Evolutionary conservation across 2,113 vertebrate species (phyloP), one percentile per base, ranked within the genome.

Genomic region (Neogale vison): DNA sequence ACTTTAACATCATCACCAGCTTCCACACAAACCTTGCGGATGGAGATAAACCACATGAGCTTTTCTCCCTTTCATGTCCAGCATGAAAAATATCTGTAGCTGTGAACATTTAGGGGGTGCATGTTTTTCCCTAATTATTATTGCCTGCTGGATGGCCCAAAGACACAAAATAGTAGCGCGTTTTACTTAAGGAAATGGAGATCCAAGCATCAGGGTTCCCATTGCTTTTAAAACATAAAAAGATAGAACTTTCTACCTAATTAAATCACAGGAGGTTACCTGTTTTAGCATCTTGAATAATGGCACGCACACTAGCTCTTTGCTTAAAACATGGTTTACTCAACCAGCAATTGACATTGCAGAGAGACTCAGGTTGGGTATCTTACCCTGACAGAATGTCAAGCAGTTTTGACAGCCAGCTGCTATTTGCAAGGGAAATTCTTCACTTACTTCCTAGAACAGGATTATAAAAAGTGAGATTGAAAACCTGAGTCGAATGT

Each of bases 391-490:
- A 90, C 55, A 95, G 92, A 59, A 61, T 77, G 31, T 90, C 45
- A 65, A 89, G 36, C 29, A 81, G 85, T 94, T 90, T 90, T 90
- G 55, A 96, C 15, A 95, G 42, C 45, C 14, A 88, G 29, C 13
- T 89, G 63, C 31, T 90, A 26, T 79, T 95, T 90, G 7, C 13
- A 47, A 86, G 77, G 39, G 77, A 86, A 93, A 88, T 63, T 94
- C 57, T 94, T 94, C 45, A 63, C 47, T 85, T 77, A 52, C 5
- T 34, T 47, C 50, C 17, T 79, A 39, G 42, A 76, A 26, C 18
- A 93, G 23, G 8, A 52, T 57, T 88, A 77, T 71, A 34, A 83
- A 93, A 88, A 36, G 23, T 65, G 2, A 29, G 2, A 47, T 45
- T 67, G 77, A 81, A 93, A 93, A 67, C 17, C 21, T 31, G 52